Evolutionary conservation across 2,113 vertebrate genomes (phyloP), one percentile per base, ranked within the genome.

Genomic region (Hypanus sabinus): DNA sequence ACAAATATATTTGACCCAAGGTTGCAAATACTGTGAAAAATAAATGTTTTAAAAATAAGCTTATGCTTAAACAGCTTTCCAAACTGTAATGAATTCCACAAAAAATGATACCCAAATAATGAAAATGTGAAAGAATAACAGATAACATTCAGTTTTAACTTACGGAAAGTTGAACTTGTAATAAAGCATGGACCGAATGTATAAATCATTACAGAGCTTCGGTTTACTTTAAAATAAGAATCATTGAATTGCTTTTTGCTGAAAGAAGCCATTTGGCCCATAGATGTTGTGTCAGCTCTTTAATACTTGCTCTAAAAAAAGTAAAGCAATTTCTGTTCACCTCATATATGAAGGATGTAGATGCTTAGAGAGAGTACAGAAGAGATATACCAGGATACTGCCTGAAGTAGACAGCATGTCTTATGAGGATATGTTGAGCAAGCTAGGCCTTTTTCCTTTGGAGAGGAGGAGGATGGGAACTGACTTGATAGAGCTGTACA

Each of bases 101-200:
- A 24, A 85, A 85, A 85, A 38, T 80, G 36, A 80, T 33, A 38
- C 10, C 18, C 27, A 9, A 60, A 57, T 85, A 85, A 85, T 57
- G 81, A 27, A 85, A 85, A 22, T 57, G 81, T 85, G 55, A 85
- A 85, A 85, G 81, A 24, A 57, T 85, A 85, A 85, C 27, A 85
- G 2, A 46, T 24, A 55, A 7, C 8, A 55, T 81, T 81, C 80
- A 57, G 38, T 85, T 57, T 27, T 27, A 30, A 27, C 24, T 46
- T 57, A 16, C 57, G 7, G 81, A 57, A 9, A 85, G 46, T 9
- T 27, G 81, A 46, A 85, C 27, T 85, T 55, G 55, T 85, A 85
- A 57, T 85, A 8, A 81, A 85, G 18, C 22, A 27, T 85, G 81
- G 46, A 27, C 3, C 36, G 46, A 81, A 81, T 81, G 80, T 38